Evolutionary conservation across 1,140 invertebrate species (phyloP), one percentile per base, ranked within the genome.

Genomic region (Solen grandis): DNA sequence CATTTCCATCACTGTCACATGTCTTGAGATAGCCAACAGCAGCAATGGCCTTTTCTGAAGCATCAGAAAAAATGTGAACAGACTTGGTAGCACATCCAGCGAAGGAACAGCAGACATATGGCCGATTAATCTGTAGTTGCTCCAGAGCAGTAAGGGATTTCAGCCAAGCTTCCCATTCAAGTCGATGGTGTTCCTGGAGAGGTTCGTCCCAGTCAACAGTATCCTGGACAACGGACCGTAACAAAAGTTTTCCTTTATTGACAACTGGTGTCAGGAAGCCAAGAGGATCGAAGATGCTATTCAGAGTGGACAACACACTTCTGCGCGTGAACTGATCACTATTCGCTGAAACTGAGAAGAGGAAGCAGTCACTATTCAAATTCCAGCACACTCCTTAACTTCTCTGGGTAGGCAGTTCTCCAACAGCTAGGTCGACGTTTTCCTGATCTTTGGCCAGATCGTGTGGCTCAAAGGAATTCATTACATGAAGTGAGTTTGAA

Each of bases 41-140:
- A 0, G 81, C 63, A 66, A 84, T 89, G 0, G 87, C 89, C 16
- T 60, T 29, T 55, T 89, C 81, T 31, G 83, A 86, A 0, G 88
- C 89, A 76, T 91, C 89, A 19, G 70, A 81, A 69, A 89, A 90
- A 3, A 85, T 75, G 46, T 88, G 86, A 4, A 90, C 5, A 31
- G 84, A 66, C 29, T n/a, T 19, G 0, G 25, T 31, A 19, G 25
- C 5, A 4, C 13, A 19, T 31, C 14, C 35, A 41, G 5, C 33
- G 8, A 62, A 1, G n/a, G 55, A 29, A 2, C 5, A 5, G 4
- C 3, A 0, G 4, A 46, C 29, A 46, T 74, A 74, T n/a, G n/a
- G n/a, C n/a, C n/a, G n/a, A n/a, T n/a, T n/a, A n/a, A n/a, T n/a
- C n/a, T n/a, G n/a, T n/a, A n/a, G n/a, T n/a, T n/a, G n/a, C n/a